Evolutionary conservation across 2,113 vertebrate genomes (phyloP).

Genomic region (Osmerus eperlanus): DNA sequence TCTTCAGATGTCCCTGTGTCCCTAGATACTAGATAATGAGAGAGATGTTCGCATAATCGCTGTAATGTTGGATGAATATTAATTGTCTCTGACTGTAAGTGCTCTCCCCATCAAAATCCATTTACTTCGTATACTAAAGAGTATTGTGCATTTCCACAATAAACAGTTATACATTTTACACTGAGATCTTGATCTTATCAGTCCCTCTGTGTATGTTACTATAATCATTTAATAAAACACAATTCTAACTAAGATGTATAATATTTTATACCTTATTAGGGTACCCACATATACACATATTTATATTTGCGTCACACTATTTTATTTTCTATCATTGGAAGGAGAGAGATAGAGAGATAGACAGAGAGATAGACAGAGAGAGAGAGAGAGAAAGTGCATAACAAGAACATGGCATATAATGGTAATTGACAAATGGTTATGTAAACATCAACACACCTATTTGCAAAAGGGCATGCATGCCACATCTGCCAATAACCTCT

Average conservation of each 20-base stretch:
- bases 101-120: slow-evolving; percentile 32
- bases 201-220: no score
- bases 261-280: no score
- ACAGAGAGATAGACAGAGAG: no score
- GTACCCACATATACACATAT: no score
- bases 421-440: not conserved
- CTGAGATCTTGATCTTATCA: not conserved
- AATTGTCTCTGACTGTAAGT: slow-evolving; percentile 52
- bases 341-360: no score
- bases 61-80: slow-evolving; percentile 57
- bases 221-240: no score
- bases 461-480: not conserved
- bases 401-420: no score
- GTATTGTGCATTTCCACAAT: not conserved
- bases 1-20: slow-evolving; percentile 33
- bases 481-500: slow-evolving; percentile 1
- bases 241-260: no score
- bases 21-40: slow-evolving; percentile 52
- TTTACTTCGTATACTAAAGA: slow-evolving; percentile 50
- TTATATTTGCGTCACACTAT: no score
- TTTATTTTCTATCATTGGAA: no score
- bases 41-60: slow-evolving; percentile 60
- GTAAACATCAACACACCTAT: not conserved
- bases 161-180: not conserved
- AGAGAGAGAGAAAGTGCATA: no score